Base-by-base conservation (phyloP, 2,113 vertebrate genomes). In the Genyomyrus donnyi region DNA sequence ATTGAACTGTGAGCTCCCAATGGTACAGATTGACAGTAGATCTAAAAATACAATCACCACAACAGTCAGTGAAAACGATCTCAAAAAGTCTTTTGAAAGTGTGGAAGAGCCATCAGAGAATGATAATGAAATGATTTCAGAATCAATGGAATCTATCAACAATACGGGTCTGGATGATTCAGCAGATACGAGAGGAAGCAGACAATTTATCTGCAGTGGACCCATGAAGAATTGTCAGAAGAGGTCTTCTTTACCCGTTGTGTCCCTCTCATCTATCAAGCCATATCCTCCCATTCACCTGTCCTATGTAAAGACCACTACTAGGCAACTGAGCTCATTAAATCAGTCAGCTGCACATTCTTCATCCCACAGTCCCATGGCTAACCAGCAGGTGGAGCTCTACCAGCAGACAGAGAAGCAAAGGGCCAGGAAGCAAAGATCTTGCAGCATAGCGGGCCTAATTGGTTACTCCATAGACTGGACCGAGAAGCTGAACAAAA, bases 281-380 rank as follows among this genome's bases (percentile, higher is more conserved):
- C 94, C 97, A 39, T 98, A 98, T 90, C 96, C 96, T 19, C 95
- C 96, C 42, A 96, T 97, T 91, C 96, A 97, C 42, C 96, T 98
- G 1, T 97, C 97, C 66, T 99, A 99, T 87, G 96, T 99, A 90
- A 98, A 97, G 95, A 99, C 98, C 87, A 99, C 98, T 91, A 98
- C 97, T n/a, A 95, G 98, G 91, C 98, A 99, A 93, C 95, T 98
- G 91, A 98, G 96, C 90, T 98, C 97, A 88, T 97, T 97, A 13
- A 95, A 95, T 8, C 94, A 94, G 48, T 97, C 97, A 4, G 95
- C 96, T 19, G 94, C 92, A 1, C 91, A 93, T 2, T 98, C 98
- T 58, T 97, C 98, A 0, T 93, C 93, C 2, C 97, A 97, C 89
- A 98, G 97, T 89, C 97, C 98, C 0, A 90, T 94, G 80, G 93